Evolutionary conservation across 1,140 invertebrate genomes (phyloP), one percentile per base, ranked within the genome.

Genomic region (Macrocentrus cingulum): DNA sequence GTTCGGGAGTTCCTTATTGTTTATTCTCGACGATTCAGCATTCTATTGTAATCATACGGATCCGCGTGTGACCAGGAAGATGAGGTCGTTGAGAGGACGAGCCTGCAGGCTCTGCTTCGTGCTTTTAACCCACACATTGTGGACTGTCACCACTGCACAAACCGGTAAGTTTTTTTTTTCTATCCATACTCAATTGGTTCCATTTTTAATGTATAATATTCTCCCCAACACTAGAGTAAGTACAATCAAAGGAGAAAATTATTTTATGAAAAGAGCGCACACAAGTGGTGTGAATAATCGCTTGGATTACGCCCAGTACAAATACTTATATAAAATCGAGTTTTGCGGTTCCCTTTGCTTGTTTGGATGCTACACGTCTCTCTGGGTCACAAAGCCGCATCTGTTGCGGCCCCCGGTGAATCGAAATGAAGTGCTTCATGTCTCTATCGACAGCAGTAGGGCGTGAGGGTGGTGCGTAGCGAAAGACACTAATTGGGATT

Each of bases 401-500:
- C 49, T 51, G 49, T 51, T 51, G n/a, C 16, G 16, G n/a, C 13
- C 37, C 16, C 29, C 9, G 25, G 25, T 51, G 49, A 51, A 51
- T 37, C 19, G 34, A 19, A 51, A 51, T 13, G 49, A 51, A 34
- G 49, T 51, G 49, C 20, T 36, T 45, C 41, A 32, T 42, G 46
- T 50, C 45, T 48, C 15, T 7, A 37, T 15, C 13, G 9, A 9
- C 13, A 44, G n/a, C n/a, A 29, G 16, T 3, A 19, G 4, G 45
- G 29, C 7, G n/a, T n/a, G 25, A 23, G 11, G 19, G 29, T 23
- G 36, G 1, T 20, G 20, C 16, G 22, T 15, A 22, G 5, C 37
- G 45, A 23, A n/a, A 42, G 39, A 2, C 39, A 23, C 44, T 57
- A 59, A 59, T 62, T 59, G 41, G 48, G 57, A 62, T 64, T 61